Conservation (phyloP, 2,113 vertebrate species). For the Urocolius indicus region DNA sequence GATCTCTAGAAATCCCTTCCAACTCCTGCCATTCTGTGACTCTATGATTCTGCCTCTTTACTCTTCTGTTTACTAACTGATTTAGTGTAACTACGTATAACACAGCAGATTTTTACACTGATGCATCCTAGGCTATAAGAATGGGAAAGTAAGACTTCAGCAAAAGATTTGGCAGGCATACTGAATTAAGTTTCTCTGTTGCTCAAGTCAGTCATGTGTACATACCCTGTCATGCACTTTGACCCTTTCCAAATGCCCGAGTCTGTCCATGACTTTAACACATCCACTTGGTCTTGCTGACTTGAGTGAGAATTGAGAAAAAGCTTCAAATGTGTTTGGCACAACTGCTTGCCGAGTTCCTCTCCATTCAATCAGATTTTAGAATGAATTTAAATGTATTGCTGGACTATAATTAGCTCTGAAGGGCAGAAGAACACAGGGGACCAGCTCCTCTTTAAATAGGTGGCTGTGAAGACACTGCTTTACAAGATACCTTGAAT, state of each 20-base stretch:
- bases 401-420: neutral
- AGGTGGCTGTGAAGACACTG: neutral
- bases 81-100: neutral
- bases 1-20: too few species aligned
- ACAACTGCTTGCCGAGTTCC: neutral
- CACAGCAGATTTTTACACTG: neutral
- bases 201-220: fast-evolving
- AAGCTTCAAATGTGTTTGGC: neutral
- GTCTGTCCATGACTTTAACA: neutral
- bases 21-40: too few species aligned
- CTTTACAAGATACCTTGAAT: neutral
- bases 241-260: neutral
- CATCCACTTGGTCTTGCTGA: neutral
- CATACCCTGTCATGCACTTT: neutral
- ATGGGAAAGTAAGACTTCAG: neutral
- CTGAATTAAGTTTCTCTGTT: neutral
- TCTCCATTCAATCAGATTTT: conserved; percentile 32
- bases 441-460: neutral
- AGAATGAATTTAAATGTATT: conserved; percentile 21
- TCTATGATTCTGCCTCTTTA: neutral
- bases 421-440: neutral
- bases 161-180: neutral
- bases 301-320: neutral
- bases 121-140: neutral
- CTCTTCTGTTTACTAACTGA: neutral